A percentile compares a stretch with the other conserved stretches of the same genome.
phyloP scores from a whole-genome alignment of 2,797 vertebrate genomes.

The Lates japonicus region DNA sequence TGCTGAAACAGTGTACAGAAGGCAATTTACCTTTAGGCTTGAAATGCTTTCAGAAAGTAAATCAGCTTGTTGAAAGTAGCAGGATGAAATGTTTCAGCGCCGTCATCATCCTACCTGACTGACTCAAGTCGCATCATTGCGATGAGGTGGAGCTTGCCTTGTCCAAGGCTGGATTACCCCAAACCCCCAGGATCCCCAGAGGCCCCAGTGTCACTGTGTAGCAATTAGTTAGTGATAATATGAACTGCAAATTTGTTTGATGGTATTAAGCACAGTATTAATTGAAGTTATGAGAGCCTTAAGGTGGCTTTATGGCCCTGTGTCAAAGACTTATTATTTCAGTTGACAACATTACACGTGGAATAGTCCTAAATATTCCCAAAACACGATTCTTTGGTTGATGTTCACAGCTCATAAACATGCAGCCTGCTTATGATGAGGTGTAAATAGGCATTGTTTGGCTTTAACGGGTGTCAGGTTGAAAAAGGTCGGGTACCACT shows the following conservation, averaged over 20 bases:
- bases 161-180: not conserved
- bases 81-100: not conserved
- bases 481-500: not conserved
- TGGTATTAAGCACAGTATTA: too few relatives aligned
- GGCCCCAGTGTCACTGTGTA: not conserved
- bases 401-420: not conserved
- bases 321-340: too few relatives aligned
- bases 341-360: too few relatives aligned
- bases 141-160: not conserved
- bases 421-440: not conserved
- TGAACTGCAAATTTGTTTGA: too few relatives aligned
- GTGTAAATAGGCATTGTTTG: too few relatives aligned
- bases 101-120: not conserved
- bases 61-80: slow-evolving; percentile 14
- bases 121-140: not conserved
- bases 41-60: slow-evolving; percentile 21
- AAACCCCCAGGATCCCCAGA: not conserved
- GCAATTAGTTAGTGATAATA: not conserved
- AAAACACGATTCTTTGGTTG: not conserved
- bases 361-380: too few relatives aligned
- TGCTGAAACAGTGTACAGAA: slow-evolving; percentile 13
- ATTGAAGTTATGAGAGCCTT: too few relatives aligned
- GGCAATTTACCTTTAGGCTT: slow-evolving; percentile 2
- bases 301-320: too few relatives aligned
- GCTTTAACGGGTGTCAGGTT: too few relatives aligned